These are phyloP conservation scores for Ladona fulva DNA, from an alignment of 1,140 invertebrate species.

Conservation along the genomic window DNA sequence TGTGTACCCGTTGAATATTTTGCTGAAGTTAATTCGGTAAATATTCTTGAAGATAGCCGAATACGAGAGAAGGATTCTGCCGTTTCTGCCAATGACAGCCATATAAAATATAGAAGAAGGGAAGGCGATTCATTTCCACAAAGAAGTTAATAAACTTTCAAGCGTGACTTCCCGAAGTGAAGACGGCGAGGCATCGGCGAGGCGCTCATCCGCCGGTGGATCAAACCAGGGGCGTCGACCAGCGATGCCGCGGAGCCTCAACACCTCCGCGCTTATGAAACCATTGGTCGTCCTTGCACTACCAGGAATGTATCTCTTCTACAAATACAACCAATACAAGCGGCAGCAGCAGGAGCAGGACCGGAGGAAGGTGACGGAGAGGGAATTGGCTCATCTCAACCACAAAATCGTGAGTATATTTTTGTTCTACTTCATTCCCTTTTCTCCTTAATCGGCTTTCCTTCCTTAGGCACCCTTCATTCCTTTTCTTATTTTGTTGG, in stretches of 20 bases:
- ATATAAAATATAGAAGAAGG: too few species aligned
- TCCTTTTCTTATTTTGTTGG: too few species aligned
- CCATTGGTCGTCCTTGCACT: conserved; percentile 69
- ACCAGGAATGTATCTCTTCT: conserved; percentile 81
- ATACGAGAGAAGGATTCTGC: too few species aligned
- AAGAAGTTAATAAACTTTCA: background rate
- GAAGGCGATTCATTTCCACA: too few species aligned
- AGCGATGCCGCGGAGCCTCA: conserved; percentile 48
- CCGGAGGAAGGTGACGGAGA: conserved; percentile 67
- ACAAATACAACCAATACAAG: conserved; percentile 81
- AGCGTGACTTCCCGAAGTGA: background rate
- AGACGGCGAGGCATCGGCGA: too few species aligned
- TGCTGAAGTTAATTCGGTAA: too few species aligned
- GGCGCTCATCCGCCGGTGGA: background rate
- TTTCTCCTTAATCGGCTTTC: too few species aligned
- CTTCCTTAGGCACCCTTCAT: too few species aligned
- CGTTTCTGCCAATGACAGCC: too few species aligned
- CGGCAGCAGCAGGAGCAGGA: conserved; percentile 72
- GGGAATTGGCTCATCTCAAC: conserved; percentile 74
- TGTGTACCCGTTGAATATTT: too few species aligned
- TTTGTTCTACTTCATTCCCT: background rate
- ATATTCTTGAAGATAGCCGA: too few species aligned
- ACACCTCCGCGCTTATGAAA: conserved; percentile 57
- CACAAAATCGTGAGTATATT: conserved; percentile 78
- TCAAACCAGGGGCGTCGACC: background rate